Conservation (phyloP, 1,140 invertebrate species). For the Leptonema lineaticorne region DNA sequence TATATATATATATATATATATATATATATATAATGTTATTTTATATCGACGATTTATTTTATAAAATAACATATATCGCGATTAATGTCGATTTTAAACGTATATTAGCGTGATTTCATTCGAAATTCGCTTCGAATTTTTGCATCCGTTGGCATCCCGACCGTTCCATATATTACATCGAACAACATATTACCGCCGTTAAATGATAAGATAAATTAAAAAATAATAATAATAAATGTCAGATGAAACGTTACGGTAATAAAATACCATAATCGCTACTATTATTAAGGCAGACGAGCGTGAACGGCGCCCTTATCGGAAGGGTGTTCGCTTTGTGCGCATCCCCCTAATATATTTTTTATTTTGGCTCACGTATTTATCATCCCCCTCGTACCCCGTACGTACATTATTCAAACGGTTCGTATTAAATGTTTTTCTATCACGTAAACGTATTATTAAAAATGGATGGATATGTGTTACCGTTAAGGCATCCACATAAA, state of each 20-base stretch:
- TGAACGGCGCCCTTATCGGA: slow-evolving; percentile 1
- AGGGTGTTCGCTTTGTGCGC: background rate
- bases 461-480: too few relatives aligned
- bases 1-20: too few relatives aligned
- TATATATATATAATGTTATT: too few relatives aligned
- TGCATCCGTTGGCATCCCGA: too few relatives aligned
- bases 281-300: slow-evolving; percentile 5
- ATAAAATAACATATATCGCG: too few relatives aligned
- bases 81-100: too few relatives aligned
- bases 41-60: too few relatives aligned
- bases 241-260: background rate
- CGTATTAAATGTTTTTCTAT: slow-evolving; percentile 9
- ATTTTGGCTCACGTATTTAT: slow-evolving; percentile 5
- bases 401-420: background rate
- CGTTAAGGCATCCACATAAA: too few relatives aligned
- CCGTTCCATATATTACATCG: too few relatives aligned
- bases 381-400: background rate
- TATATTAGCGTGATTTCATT: too few relatives aligned
- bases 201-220: background rate
- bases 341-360: slow-evolving; percentile 2
- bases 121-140: too few relatives aligned
- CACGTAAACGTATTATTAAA: slow-evolving; percentile 10
- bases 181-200: background rate
- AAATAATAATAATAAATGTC: too few relatives aligned
- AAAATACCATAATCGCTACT: slow-evolving; percentile 14